These are phyloP conservation scores for Pempheris klunzingeri DNA, from an alignment of 2,797 vertebrate genomes.

Conservation along the genomic window DNA sequence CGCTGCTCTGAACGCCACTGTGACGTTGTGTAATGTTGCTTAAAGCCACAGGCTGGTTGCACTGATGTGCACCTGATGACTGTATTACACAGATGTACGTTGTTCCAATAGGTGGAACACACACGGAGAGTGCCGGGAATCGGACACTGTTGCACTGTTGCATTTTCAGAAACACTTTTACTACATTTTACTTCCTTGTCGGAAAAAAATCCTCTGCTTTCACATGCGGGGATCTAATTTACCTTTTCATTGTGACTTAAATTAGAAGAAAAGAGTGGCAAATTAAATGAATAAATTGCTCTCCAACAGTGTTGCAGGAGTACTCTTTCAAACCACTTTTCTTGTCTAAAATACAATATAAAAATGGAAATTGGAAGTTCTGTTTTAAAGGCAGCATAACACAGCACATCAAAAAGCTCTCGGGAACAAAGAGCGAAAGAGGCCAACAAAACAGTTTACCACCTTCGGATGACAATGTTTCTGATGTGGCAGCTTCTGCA, in stretches of 20 bases:
- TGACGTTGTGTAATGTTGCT: slow-evolving; percentile 41
- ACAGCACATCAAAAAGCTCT: background rate
- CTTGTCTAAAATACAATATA: background rate
- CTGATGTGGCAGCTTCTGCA: slow-evolving; percentile 11
- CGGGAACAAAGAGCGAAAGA: background rate
- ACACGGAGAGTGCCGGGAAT: background rate
- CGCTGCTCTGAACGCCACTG: slow-evolving; percentile 31
- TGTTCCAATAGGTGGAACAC: slow-evolving; percentile 3
- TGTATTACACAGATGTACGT: slow-evolving; percentile 15
- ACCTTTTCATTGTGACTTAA: background rate
- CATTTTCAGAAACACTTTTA: too few species aligned
- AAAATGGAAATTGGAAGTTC: background rate
- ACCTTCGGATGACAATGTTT: background rate
- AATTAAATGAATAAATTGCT: background rate
- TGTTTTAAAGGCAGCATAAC: background rate
- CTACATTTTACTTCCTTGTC: too few species aligned
- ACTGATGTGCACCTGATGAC: slow-evolving; percentile 40
- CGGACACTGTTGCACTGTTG: background rate
- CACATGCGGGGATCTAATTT: background rate
- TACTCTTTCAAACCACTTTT: background rate
- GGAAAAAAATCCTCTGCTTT: background rate
- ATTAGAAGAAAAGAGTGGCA: background rate
- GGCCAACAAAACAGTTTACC: background rate
- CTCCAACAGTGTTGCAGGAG: background rate
- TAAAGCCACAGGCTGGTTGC: slow-evolving; percentile 28